A percentile compares a stretch with the other conserved stretches of the same genome.
These are phyloP conservation scores for Drosophila mimetica DNA, from an alignment of 2,888 invertebrate genomes.

Conservation along the genomic window DNA sequence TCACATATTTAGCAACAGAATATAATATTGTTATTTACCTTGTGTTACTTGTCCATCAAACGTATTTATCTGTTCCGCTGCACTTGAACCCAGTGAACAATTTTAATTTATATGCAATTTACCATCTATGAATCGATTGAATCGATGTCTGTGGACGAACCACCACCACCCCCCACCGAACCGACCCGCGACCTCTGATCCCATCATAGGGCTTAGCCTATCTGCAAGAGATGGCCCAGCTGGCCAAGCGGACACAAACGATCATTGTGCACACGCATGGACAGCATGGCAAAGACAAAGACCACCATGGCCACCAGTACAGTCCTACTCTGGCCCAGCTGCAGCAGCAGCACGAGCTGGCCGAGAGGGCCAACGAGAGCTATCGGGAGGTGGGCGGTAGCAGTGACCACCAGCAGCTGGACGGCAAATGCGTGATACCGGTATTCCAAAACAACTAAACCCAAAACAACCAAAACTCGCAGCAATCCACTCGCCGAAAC, in stretches of 20 bases:
- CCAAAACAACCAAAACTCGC: slow-evolving; percentile 9
- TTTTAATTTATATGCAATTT: slow-evolving; percentile 66
- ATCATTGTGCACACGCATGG: slow-evolving; percentile 82
- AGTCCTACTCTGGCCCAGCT: slow-evolving; percentile 76
- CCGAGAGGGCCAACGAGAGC: slow-evolving; percentile 71
- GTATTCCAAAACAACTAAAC: slow-evolving; percentile 80
- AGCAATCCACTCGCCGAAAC: slow-evolving; percentile 51
- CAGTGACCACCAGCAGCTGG: slow-evolving; percentile 60
- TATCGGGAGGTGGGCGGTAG: slow-evolving; percentile 84
- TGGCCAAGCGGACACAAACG: slow-evolving; percentile 82
- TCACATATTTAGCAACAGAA: slow-evolving; percentile 28
- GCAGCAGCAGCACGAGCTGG: slow-evolving; percentile 69
- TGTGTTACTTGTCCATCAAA: slow-evolving; percentile 38
- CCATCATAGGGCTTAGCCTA: slow-evolving; percentile 79
- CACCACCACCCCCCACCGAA: slow-evolving; percentile 21
- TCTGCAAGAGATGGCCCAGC: slow-evolving; percentile 83
- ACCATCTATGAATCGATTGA: slow-evolving; percentile 45
- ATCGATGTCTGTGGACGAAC: slow-evolving; percentile 22
- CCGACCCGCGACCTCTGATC: slow-evolving; percentile 19
- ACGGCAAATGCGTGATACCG: slow-evolving; percentile 84
- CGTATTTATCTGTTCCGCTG: slow-evolving; percentile 25
- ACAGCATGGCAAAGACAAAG: slow-evolving; percentile 73
- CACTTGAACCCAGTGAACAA: slow-evolving; percentile 38
- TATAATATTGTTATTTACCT: slow-evolving; percentile 35
- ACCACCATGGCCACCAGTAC: slow-evolving; percentile 73